Evolutionary conservation across 30 jellyfish, hydroid and myxozoan species (phyloP).

Genomic region (Haliclystus octoradiatus): DNA sequence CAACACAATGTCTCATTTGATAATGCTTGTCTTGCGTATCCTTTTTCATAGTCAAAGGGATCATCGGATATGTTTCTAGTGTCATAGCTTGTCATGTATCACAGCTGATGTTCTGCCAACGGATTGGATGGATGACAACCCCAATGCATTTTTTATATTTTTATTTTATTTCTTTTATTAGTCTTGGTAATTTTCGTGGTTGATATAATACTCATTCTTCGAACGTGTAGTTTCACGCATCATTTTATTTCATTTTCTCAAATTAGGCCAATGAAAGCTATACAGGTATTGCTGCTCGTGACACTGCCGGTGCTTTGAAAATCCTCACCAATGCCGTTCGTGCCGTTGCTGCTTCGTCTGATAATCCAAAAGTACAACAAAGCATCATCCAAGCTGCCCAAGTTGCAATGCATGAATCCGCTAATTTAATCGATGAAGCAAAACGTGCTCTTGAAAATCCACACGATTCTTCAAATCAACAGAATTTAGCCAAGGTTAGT

Average conservation of each 20-base stretch:
- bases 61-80: too few relatives aligned
- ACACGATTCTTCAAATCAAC: conserved; percentile 70
- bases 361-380: conserved; percentile 72
- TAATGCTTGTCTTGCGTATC: too few relatives aligned
- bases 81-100: too few relatives aligned
- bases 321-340: conserved; percentile 79
- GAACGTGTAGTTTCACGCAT: neutral
- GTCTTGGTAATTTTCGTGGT: too few relatives aligned
- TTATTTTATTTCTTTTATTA: neutral
- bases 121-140: too few relatives aligned
- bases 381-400: conserved; percentile 85
- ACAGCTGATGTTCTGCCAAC: too few relatives aligned
- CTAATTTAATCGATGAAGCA: conserved; percentile 91
- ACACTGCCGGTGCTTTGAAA: conserved; percentile 91
- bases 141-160: neutral
- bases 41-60: too few relatives aligned
- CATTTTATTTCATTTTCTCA: neutral
- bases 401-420: conserved; percentile 96
- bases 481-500: conserved; percentile 82
- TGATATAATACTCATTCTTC: too few relatives aligned
- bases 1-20: too few relatives aligned
- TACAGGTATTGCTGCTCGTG: conserved; percentile 99
- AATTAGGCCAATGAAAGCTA: conserved; percentile 89
- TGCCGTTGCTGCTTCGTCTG: conserved; percentile 92
- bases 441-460: conserved; percentile 89